These are phyloP conservation scores for Belgica antarctica DNA, from an alignment of 2,888 invertebrate species.

Conservation along the genomic window DNA sequence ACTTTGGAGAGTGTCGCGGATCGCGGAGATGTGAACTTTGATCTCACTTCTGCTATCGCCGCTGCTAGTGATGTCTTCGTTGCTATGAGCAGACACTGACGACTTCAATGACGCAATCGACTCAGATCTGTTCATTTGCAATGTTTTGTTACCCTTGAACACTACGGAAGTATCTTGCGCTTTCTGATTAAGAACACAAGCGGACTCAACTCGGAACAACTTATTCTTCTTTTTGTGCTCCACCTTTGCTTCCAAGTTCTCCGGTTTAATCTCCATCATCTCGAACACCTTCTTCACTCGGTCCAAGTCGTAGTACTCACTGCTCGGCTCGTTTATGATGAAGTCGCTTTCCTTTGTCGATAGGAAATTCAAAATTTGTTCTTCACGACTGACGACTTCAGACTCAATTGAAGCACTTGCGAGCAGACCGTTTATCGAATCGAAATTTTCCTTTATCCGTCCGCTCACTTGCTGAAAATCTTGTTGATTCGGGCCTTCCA, in stretches of 20 bases:
- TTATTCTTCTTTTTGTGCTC: neutral
- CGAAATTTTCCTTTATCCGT: neutral
- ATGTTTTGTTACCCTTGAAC: too few relatives aligned
- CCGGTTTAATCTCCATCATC: slow-evolving; percentile 8
- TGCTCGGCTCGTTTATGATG: neutral
- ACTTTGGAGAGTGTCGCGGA: neutral
- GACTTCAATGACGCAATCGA: neutral
- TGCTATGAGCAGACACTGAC: neutral
- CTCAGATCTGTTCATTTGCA: too few relatives aligned
- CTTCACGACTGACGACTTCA: neutral
- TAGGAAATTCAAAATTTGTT: neutral
- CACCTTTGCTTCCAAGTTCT: too few relatives aligned
- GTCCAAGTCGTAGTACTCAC: neutral
- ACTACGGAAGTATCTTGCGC: too few relatives aligned
- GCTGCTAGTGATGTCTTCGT: neutral
- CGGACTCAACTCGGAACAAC: neutral
- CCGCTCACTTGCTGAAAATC: too few relatives aligned
- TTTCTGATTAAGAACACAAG: too few relatives aligned
- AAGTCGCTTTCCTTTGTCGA: neutral
- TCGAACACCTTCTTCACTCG: neutral
- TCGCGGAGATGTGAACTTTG: neutral
- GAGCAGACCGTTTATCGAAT: neutral
- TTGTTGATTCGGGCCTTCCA: neutral
- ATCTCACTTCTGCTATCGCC: neutral
- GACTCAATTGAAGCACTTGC: neutral